Percentiles rank a stretch among this genome's conserved stretches.
These are phyloP conservation scores for Helicoverpa assulta DNA, from an alignment of 2,888 invertebrate genomes.

Conservation along the genomic window DNA sequence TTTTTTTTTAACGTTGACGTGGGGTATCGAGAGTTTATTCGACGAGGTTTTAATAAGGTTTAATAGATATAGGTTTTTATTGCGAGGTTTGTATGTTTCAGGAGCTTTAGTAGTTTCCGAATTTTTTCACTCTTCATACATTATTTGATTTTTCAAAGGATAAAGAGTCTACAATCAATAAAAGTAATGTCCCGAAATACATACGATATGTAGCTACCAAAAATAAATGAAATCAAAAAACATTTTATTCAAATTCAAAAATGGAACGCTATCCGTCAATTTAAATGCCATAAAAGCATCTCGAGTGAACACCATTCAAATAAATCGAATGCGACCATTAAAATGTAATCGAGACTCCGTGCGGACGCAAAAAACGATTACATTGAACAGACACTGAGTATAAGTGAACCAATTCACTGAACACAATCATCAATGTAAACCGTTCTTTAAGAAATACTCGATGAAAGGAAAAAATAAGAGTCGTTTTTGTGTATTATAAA, in stretches of 20 bases:
- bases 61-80: conserved; percentile 48
- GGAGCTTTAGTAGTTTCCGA: neutral
- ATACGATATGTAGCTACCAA: conserved; percentile 33
- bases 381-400: conserved; percentile 71
- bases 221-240: neutral
- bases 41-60: conserved; percentile 50
- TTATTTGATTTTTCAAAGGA: too few relatives aligned
- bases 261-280: conserved; percentile 47
- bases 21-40: conserved; percentile 59
- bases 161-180: neutral
- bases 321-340: conserved; percentile 62
- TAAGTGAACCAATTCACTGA: conserved; percentile 71
- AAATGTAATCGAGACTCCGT: conserved; percentile 69
- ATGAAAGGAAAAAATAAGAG: conserved; percentile 65
- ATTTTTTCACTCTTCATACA: neutral
- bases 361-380: conserved; percentile 66
- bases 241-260: conserved; percentile 34
- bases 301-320: conserved; percentile 59
- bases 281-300: conserved; percentile 54
- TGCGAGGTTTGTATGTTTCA: neutral
- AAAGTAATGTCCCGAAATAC: conserved; percentile 4
- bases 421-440: conserved; percentile 74
- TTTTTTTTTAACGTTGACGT: conserved; percentile 72
- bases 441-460: conserved; percentile 70
- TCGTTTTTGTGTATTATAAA: conserved; percentile 64